Base-by-base conservation (phyloP, 2,113 vertebrate genomes). In the Platycercus adscitus region DNA sequence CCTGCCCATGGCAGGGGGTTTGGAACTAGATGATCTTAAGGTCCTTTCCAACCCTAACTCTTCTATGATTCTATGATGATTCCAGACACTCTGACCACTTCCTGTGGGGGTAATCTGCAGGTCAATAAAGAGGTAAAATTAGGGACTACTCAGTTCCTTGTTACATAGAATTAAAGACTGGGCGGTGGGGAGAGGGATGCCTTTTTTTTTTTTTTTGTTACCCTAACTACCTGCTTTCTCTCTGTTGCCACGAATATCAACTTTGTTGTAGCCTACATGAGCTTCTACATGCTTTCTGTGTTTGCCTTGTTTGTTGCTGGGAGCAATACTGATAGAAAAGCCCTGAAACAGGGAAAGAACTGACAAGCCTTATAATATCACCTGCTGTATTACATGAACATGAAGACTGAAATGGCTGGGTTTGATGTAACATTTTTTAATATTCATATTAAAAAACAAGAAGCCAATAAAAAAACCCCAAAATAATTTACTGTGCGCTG, bases 141-240 rank as follows among this genome's bases (percentile, higher is more conserved):
- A 63, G 20, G 41, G 33, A 56, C 81, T 71, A 23, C 17, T 52
- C 49, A 28, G 19, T 76, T 82, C 19, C 19, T 80, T 76, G 21
- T 63, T 50, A 72, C 31, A 7, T 15, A 60, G 82, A 87, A 55
- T 56, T 55, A 76, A 85, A 56, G 15, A 53, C 50, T 53, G 26
- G 26, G 16, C 6, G 16, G 26, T 17, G 26, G 50, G 10, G 28
- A 50, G 26, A 53, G 26, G 26, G 50, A 29, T 53, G 50, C 1
- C 8, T 29, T 41, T 24, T 56, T 26, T 14, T 10, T 4, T 8
- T 2, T 14, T 10, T 3, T 20, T 4, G 6, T 2, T 39, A 39
- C 6, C 5, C 20, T 2, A 9, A 7, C 8, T 9, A 3, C 18
- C 19, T 10, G 3, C n/a, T 15, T 53, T 41, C 31, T 43, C 31